These are phyloP conservation scores for Colius striatus DNA, from an alignment of 2,113 vertebrate genomes.

Conservation along the genomic window DNA sequence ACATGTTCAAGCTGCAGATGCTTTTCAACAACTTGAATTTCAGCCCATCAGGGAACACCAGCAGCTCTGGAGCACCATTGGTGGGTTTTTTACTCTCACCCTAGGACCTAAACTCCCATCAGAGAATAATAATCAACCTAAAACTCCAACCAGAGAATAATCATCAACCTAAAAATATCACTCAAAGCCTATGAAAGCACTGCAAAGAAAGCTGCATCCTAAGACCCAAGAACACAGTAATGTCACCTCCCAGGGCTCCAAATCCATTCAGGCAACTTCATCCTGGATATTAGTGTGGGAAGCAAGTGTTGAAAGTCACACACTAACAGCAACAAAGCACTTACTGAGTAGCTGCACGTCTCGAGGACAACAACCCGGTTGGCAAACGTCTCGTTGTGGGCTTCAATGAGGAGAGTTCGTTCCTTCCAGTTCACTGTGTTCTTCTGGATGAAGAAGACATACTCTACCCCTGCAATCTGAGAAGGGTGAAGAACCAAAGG, in stretches of 20 bases:
- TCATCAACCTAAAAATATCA: neutral
- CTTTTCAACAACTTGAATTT: neutral
- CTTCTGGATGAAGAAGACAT: constrained; percentile 84
- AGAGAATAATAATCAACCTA: neutral
- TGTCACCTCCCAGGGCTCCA: accelerated
- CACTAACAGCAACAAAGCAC: neutral
- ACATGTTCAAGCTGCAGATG: neutral
- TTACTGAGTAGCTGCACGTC: constrained; percentile 83
- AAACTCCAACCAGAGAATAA: neutral
- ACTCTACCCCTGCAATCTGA: constrained; percentile 85
- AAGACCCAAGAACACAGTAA: no score
- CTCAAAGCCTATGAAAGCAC: neutral
- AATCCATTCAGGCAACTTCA: neutral
- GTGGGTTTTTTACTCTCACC: neutral
- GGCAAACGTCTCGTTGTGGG: constrained; percentile 84
- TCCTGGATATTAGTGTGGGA: accelerated
- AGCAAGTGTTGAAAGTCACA: no score
- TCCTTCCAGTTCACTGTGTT: constrained; percentile 84
- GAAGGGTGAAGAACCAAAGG: neutral
- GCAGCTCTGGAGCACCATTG: neutral
- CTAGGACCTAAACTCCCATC: neutral
- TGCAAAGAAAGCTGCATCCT: accelerated
- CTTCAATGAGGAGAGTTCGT: constrained; percentile 81
- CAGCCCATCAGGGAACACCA: neutral
- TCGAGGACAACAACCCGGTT: constrained; percentile 81